phyloP scores from a whole-genome alignment of 2,113 vertebrate genomes.

The Charina bottae region DNA sequence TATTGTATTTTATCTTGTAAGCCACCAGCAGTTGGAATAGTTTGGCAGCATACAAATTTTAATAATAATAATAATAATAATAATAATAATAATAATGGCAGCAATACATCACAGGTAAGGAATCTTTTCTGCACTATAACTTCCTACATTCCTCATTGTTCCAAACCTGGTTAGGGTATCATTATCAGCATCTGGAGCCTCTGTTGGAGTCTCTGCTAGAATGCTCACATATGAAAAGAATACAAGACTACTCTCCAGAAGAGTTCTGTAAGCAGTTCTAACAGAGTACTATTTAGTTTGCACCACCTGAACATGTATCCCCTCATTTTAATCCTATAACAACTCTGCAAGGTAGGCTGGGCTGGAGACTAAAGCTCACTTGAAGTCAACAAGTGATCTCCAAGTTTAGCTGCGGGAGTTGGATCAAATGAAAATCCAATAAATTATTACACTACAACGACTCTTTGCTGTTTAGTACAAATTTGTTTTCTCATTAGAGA shows the following conservation, averaged over 20 bases:
- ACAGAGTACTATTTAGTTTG: neutral
- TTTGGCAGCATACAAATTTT: too few species aligned
- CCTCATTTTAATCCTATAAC: neutral
- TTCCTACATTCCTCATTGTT: neutral
- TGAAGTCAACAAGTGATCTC: neutral
- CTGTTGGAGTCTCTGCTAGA: neutral
- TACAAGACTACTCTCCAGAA: neutral
- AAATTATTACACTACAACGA: neutral
- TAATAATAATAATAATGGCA: too few species aligned
- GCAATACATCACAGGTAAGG: neutral
- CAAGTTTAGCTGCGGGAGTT: neutral
- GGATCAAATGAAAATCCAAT: neutral
- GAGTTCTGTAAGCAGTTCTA: neutral
- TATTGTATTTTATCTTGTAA: too few species aligned
- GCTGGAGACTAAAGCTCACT: neutral
- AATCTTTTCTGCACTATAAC: neutral
- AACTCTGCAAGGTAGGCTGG: neutral
- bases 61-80: too few species aligned
- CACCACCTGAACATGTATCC: neutral
- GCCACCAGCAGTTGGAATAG: too few species aligned
- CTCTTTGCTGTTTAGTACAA: neutral
- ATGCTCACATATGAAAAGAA: neutral
- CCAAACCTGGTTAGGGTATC: neutral
- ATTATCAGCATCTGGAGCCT: neutral
- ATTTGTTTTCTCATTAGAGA: neutral